Evolutionary conservation across 2,797 vertebrate species (phyloP).

Genomic region (Pipistrellus pygmaeus): DNA sequence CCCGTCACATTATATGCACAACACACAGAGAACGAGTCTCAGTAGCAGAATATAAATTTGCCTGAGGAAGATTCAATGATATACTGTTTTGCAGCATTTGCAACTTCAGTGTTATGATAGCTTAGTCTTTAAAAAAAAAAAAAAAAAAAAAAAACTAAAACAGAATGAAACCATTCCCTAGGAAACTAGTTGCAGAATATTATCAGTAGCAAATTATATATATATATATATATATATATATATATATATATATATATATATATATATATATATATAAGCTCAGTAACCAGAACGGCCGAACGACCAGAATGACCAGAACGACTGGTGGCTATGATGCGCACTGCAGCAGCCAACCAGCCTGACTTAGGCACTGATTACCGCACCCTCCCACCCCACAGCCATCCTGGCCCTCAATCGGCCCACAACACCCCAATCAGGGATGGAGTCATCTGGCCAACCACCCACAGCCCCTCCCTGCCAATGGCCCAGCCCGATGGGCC

Average conservation of each 20-base stretch:
- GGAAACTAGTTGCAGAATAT: not conserved
- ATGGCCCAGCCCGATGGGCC: too few species aligned
- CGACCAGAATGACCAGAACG: too few species aligned
- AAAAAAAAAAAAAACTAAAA: slow-evolving; percentile 23
- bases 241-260: not conserved
- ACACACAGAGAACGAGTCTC: not conserved
- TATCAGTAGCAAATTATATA: not conserved
- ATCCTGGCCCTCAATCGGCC: too few species aligned
- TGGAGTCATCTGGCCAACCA: too few species aligned
- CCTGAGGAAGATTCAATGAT: not conserved
- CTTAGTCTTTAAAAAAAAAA: slow-evolving; percentile 34
- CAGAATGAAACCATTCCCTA: not conserved
- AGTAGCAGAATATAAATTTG: not conserved
- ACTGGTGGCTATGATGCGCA: too few species aligned
- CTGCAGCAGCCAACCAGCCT: too few species aligned
- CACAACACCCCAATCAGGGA: too few species aligned
- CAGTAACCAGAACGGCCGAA: too few species aligned
- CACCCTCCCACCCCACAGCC: too few species aligned
- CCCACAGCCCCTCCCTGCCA: too few species aligned
- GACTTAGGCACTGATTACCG: too few species aligned
- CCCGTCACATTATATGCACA: not conserved
- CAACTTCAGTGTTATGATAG: not conserved
- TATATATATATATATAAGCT: not conserved
- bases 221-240: not conserved
- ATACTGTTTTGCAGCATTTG: not conserved